These are phyloP conservation scores for Gallinago undulata DNA, from an alignment of 2,113 vertebrate genomes.

Conservation along the genomic window DNA sequence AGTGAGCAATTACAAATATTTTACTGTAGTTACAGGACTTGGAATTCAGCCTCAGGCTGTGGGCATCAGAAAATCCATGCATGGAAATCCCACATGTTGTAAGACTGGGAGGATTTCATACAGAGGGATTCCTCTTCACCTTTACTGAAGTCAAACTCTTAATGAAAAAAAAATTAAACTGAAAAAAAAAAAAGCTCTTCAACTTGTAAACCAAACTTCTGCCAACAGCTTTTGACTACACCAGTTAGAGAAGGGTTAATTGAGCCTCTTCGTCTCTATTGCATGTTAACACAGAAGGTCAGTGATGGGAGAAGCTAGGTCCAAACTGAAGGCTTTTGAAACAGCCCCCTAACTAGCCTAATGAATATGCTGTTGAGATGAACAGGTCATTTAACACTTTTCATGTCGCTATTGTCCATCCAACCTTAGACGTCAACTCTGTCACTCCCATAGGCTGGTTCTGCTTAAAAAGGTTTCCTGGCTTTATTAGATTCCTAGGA, in stretches of 20 bases:
- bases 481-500: conserved; percentile 52
- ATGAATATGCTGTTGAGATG: conserved; percentile 54
- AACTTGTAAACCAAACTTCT: neutral
- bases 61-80: neutral
- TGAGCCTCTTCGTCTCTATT: conserved; percentile 19
- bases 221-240: neutral
- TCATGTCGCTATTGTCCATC: conserved; percentile 38
- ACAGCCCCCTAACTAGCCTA: conserved; percentile 30
- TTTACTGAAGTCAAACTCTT: neutral
- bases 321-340: conserved; percentile 44
- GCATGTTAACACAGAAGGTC: conserved; percentile 35
- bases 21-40: conserved; percentile 4
- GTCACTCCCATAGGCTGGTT: conserved; percentile 46
- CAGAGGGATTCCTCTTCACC: neutral
- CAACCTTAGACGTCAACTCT: conserved; percentile 59
- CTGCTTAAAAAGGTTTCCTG: conserved; percentile 53
- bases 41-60: neutral
- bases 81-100: neutral
- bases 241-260: conserved; percentile 42
- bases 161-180: neutral
- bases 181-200: neutral
- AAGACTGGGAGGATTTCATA: neutral
- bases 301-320: conserved; percentile 29
- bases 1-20: conserved; percentile 59
- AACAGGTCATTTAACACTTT: conserved; percentile 60